A percentile compares a stretch with the other conserved stretches of the same genome.
These are phyloP conservation scores for Ptiloglossa arizonensis DNA, from an alignment of 1,140 invertebrate genomes.

Conservation along the genomic window DNA sequence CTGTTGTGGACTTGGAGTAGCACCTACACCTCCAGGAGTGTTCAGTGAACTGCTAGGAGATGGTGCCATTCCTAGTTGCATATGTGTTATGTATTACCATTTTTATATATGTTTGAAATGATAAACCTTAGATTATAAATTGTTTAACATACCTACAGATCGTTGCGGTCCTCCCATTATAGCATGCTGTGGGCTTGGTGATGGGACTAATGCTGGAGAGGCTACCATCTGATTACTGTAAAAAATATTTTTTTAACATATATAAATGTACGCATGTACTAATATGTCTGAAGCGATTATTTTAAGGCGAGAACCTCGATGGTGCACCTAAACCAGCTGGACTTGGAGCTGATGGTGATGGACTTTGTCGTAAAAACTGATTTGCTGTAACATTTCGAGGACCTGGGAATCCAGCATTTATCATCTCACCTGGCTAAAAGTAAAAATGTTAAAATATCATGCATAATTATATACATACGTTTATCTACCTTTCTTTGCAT, in stretches of 20 bases:
- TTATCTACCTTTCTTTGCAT: conserved; percentile 77
- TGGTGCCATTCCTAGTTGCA: conserved; percentile 85
- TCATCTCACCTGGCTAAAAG: conserved; percentile 77
- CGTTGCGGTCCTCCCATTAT: conserved; percentile 81
- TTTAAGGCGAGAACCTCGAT: conserved; percentile 65
- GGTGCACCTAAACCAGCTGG: conserved; percentile 85
- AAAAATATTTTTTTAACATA: conserved; percentile 46
- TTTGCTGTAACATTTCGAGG: conserved; percentile 84
- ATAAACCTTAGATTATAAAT: conserved; percentile 25
- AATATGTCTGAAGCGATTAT: conserved; percentile 20
- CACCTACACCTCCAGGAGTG: conserved; percentile 87
- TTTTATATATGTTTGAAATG: background rate
- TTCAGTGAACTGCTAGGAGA: conserved; percentile 91
- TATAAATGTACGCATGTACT: conserved; percentile 59
- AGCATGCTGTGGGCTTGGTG: conserved; percentile 85
- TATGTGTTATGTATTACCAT: background rate
- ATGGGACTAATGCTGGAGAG: conserved; percentile 87
- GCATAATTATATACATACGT: background rate
- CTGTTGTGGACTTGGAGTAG: conserved; percentile 87
- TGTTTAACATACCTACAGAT: conserved; percentile 72
- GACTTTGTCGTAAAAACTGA: conserved; percentile 87
- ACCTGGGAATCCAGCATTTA: conserved; percentile 80
- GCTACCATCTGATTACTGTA: conserved; percentile 85
- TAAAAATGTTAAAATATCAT: conserved; percentile 33
- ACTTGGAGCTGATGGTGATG: conserved; percentile 87